Evolutionary conservation across 2,888 invertebrate genomes (phyloP), one percentile per base, ranked within the genome.

Genomic region (Lissocephala sabroskyi): DNA sequence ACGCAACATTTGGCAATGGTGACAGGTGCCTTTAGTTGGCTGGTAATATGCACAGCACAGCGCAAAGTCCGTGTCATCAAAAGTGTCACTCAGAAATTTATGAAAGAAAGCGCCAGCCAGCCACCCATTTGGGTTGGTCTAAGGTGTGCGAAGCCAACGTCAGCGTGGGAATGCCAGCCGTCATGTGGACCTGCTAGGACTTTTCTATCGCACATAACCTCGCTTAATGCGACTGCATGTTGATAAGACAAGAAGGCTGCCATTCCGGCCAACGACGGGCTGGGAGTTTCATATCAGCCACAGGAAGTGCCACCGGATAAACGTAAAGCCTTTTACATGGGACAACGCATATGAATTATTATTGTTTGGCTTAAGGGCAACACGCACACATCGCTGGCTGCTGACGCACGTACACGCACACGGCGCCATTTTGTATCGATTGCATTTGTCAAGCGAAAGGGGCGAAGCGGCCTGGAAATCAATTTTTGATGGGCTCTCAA

Each of bases 21-120:
- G 73, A 74, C 73, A 74, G 79, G 73, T 79, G 73, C 63, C 77
- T 74, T 77, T 74, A 65, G 77, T 68, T 65, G 65, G 58, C 49
- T 58, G 58, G 50, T 52, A 51, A 49, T 52, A 41, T 29, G 35
- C 35, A 9, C 32, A 32, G 59, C 60, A 56, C 33, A 23, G 49
- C 28, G 30, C 65, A 77, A 76, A 68, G 65, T 68, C 66, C 66
- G 59, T 78, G 79, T 80, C 80, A 79, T 79, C 76, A 79, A 79
- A 78, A 75, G 56, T 80, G 73, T 79, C 79, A 80, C 80, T 80
- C 70, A 80, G 68, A 79, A 65, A 80, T 79, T 63, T 67, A 78
- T 75, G 79, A 75, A 77, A 78, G 55, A 32, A 32, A 32, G n/a
- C n/a, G n/a, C n/a, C 16, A 16, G 16, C 3, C 16, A 35, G 16